Base-by-base conservation (phyloP, 2,888 invertebrate genomes). In the Scrobipalpa costella region DNA sequence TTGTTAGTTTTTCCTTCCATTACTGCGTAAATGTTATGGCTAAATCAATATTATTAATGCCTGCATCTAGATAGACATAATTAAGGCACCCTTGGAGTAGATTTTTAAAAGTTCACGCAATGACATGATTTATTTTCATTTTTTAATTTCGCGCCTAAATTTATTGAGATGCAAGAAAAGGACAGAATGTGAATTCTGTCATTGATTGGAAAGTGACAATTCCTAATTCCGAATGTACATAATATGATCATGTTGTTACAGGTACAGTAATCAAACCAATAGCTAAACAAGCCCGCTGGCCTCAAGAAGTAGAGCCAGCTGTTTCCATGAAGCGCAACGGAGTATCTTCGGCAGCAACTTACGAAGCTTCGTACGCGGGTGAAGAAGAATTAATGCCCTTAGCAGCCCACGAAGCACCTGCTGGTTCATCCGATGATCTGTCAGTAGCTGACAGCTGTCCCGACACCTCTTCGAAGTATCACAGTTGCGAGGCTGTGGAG, bases 401-500 rank as follows among this genome's bases (percentile, higher is more conserved):
- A 15, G 94, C 94, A 0, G 94, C 94, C 3, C 94, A 90, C 68
- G 90, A 91, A 57, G 90, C 85, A 0, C 88, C 88, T 1, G 85
- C 89, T 0, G 90, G 88, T 1, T 95, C 95, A 0, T 93, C 86
- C 5, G 95, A 95, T 67, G 94, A 95, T 71, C 83, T 95, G 15
- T 94, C 94, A 0, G 92, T 93, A 7, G 94, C 95, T 0, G 95
- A 95, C 75, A 95, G 94, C 74, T 95, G 95, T 91, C 90, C 95
- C 19, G 95, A 95, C 72, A 94, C 94, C 0, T 95, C 95, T 64
- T 95, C 95, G 44, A 95, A 95, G 75, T 95, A 95, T 78, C 95
- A 95, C 77, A 95, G 95, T 77, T 95, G 95, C 73, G 95, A 95
- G 83, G 93, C 95, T 13, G 95, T 95, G 0, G 95, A 95, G 70